These are phyloP conservation scores for Pangasius macronema DNA, from an alignment of 2,797 vertebrate genomes.

Conservation along the genomic window DNA sequence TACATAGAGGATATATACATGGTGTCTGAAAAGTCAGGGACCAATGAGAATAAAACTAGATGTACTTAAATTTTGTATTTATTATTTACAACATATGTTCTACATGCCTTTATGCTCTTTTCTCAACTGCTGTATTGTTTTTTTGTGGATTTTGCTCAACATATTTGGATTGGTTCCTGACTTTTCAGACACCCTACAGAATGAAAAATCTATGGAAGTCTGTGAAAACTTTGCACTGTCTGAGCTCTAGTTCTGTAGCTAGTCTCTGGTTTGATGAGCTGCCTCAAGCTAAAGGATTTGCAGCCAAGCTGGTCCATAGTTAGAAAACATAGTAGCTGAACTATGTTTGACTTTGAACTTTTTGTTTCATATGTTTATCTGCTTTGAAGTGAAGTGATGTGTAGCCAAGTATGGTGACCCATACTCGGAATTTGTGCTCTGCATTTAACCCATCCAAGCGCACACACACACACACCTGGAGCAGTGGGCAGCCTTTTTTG, in stretches of 20 bases:
- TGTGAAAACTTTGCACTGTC: neutral
- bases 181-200: neutral
- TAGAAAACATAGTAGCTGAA: neutral
- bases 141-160: neutral
- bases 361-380: neutral
- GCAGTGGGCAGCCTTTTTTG: too few relatives aligned
- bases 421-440: too few relatives aligned
- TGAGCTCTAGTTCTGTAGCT: neutral
- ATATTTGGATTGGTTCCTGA: neutral
- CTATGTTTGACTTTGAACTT: too few relatives aligned
- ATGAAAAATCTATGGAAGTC: neutral
- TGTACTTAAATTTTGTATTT: too few relatives aligned
- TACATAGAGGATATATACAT: too few relatives aligned
- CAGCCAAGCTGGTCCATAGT: neutral
- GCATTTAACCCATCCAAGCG: too few relatives aligned
- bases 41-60: too few relatives aligned
- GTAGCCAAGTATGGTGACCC: too few relatives aligned
- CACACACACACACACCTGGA: too few relatives aligned
- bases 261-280: neutral
- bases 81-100: too few relatives aligned
- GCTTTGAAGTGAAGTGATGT: neutral
- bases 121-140: neutral
- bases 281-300: neutral
- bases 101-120: too few relatives aligned
- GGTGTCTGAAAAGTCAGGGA: too few relatives aligned